These are phyloP conservation scores for Drosophila niveifrons DNA, from an alignment of 2,888 invertebrate genomes.

Conservation along the genomic window DNA sequence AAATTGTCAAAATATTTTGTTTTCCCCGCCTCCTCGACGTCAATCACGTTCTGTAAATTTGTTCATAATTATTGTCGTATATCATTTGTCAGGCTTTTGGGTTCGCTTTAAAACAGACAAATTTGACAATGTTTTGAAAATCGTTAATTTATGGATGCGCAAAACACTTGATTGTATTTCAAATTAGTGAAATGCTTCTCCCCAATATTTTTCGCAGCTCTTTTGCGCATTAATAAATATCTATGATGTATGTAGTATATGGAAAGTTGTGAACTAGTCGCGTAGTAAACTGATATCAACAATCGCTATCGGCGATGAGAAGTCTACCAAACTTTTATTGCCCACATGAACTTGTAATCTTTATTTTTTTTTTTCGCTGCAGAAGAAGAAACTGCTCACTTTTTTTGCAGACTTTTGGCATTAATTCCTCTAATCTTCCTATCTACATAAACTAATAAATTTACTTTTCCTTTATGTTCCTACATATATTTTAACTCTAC, in stretches of 20 bases:
- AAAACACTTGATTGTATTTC: slow-evolving; percentile 22
- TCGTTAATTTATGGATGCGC: slow-evolving; percentile 21
- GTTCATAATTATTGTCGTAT: slow-evolving; percentile 54
- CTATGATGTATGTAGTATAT: not conserved
- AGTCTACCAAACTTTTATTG: not conserved
- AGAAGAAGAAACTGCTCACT: not conserved
- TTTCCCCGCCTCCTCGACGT: slow-evolving; percentile 32
- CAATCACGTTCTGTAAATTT: slow-evolving; percentile 60
- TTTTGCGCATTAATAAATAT: slow-evolving; percentile 26
- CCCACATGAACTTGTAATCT: not conserved
- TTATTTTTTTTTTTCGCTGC: not conserved
- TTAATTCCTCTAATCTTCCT: not conserved
- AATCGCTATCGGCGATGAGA: not conserved
- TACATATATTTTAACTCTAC: too few relatives aligned
- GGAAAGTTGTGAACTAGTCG: not conserved
- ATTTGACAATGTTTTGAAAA: slow-evolving; percentile 28
- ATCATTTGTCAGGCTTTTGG: slow-evolving; percentile 44
- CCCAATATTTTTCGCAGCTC: not conserved
- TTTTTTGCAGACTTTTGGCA: not conserved
- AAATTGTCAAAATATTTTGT: slow-evolving; percentile 47
- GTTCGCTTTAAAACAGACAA: slow-evolving; percentile 21
- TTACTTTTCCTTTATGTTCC: too few relatives aligned
- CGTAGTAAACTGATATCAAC: slow-evolving; percentile 1
- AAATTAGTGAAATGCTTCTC: slow-evolving; percentile 12
- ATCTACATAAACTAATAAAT: not conserved